These are phyloP conservation scores for Syrista parreyssii DNA, from an alignment of 2,888 invertebrate species.

Conservation along the genomic window DNA sequence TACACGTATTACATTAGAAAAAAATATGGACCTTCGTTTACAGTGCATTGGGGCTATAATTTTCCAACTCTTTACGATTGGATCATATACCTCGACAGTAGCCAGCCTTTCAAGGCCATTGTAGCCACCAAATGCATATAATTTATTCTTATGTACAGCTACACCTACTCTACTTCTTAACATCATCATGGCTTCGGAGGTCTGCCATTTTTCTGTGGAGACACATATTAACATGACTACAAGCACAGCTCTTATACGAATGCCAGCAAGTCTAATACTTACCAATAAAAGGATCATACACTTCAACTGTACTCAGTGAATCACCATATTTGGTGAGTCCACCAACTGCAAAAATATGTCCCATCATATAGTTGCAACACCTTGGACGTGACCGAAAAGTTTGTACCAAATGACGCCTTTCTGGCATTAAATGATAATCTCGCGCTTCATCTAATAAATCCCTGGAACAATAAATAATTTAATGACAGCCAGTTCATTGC, in stretches of 20 bases:
- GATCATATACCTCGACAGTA: slow-evolving; percentile 88
- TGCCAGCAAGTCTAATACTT: slow-evolving; percentile 2
- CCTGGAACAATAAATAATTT: slow-evolving; percentile 58
- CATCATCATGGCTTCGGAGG: slow-evolving; percentile 86
- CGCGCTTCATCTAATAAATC: slow-evolving; percentile 89
- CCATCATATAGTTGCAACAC: slow-evolving; percentile 78
- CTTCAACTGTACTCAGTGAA: slow-evolving; percentile 86
- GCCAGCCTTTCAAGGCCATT: slow-evolving; percentile 83
- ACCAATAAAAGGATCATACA: slow-evolving; percentile 77
- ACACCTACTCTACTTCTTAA: slow-evolving; percentile 86
- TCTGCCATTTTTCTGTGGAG: slow-evolving; percentile 75
- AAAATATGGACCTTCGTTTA: slow-evolving; percentile 74
- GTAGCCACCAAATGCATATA: slow-evolving; percentile 87
- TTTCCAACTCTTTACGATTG: slow-evolving; percentile 78
- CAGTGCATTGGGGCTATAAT: slow-evolving; percentile 84
- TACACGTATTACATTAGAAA: background rate
- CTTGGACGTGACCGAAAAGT: slow-evolving; percentile 82
- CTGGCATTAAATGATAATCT: slow-evolving; percentile 89
- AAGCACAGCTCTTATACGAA: background rate
- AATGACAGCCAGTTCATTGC: background rate
- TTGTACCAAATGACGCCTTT: slow-evolving; percentile 80
- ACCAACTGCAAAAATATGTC: slow-evolving; percentile 88
- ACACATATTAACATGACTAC: background rate
- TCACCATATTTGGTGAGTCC: slow-evolving; percentile 87
- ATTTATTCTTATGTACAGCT: slow-evolving; percentile 81